Evolutionary conservation across 2,797 vertebrate genomes (phyloP).

Genomic region (Spinus pinus): DNA sequence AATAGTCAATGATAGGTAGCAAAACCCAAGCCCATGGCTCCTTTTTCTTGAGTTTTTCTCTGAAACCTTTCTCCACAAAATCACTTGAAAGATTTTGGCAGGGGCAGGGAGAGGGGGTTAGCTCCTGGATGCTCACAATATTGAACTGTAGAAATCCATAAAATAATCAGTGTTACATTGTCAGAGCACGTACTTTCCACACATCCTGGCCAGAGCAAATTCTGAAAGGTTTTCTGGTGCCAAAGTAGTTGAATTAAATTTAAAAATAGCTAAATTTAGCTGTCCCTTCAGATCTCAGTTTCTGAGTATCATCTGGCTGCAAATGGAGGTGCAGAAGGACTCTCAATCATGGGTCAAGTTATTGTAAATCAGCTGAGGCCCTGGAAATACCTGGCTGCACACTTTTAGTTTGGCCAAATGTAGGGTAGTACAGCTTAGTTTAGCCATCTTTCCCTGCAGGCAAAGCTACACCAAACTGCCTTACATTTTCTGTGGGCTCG

Average conservation of each 20-base stretch:
- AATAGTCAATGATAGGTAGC: neutral
- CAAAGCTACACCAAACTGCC: neutral
- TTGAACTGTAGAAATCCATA: neutral
- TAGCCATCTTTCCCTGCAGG: neutral
- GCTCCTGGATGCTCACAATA: neutral
- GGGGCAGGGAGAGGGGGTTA: neutral
- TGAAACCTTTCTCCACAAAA: neutral
- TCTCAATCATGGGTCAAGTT: neutral
- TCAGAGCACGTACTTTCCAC: slow-evolving; percentile 36
- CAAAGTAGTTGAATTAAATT: slow-evolving; percentile 39
- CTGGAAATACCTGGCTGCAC: neutral
- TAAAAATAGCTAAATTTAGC: slow-evolving; percentile 34
- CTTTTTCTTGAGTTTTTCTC: neutral
- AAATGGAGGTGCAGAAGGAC: slow-evolving; percentile 3
- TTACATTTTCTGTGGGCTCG: neutral
- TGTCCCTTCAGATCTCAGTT: neutral
- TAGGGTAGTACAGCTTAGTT: neutral
- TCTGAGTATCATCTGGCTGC: slow-evolving; percentile 5
- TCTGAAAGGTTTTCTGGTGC: slow-evolving; percentile 28
- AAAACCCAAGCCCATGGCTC: neutral
- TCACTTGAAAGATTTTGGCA: neutral
- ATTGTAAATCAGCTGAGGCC: neutral
- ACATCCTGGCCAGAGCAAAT: slow-evolving; percentile 26
- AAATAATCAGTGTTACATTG: slow-evolving; percentile 7
- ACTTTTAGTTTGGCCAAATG: neutral